Evolutionary conservation across 2,888 invertebrate species (phyloP).

Genomic region (Rotaria socialis): DNA sequence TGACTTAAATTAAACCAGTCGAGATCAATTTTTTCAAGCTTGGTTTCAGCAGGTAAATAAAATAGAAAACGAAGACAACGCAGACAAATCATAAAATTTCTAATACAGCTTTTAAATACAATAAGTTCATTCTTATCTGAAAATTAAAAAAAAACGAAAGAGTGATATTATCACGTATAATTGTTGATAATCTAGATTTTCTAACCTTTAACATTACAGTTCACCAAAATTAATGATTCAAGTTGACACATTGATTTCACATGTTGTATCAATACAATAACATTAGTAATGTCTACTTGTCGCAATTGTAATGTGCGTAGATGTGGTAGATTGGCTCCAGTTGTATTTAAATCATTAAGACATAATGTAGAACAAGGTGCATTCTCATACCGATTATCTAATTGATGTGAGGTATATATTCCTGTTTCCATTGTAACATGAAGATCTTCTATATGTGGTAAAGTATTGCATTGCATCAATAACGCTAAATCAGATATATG

Average conservation of each 20-base stretch:
- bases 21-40: not conserved
- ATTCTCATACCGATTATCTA: too few species aligned
- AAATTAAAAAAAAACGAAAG: not conserved
- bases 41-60: conserved; percentile 11
- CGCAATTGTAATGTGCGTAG: not conserved
- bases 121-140: conserved; percentile 14
- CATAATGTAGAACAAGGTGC: too few species aligned
- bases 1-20: conserved; percentile 16
- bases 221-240: conserved; percentile 16
- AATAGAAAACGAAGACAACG: not conserved
- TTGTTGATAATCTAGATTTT: not conserved
- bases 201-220: conserved; percentile 17
- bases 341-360: too few species aligned
- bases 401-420: too few species aligned
- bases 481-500: too few species aligned
- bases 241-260: conserved; percentile 3
- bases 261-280: conserved; percentile 4
- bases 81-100: conserved; percentile 1
- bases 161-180: conserved; percentile 24
- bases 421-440: too few species aligned
- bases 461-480: too few species aligned
- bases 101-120: not conserved
- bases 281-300: not conserved
- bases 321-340: not conserved
- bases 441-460: too few species aligned